Evolutionary conservation across 2,113 vertebrate species (phyloP), one percentile per base, ranked within the genome.

Genomic region (Etia nguti): DNA sequence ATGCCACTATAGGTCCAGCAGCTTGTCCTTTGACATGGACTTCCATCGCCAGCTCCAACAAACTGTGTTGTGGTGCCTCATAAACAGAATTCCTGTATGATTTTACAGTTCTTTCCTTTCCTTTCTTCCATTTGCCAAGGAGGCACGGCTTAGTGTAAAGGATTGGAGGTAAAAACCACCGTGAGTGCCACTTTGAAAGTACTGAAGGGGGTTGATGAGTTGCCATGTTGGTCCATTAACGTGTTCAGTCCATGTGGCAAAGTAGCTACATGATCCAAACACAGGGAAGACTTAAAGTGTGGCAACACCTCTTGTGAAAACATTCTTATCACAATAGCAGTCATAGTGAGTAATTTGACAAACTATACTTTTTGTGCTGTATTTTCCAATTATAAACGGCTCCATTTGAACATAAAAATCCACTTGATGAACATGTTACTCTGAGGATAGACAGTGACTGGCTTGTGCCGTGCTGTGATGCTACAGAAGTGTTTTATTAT

Each of bases 1-100:
- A 82, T 48, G 77, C 88, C 88, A 81, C 90, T 83, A 52, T 62
- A 82, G 80, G 80, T 88, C 80, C 80, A 86, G 70, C 82, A 79
- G 86, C 79, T 89, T 41, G 43, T 70, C 81, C 81, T 80, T 88
- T 86, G 87, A 92, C 90, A 89, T 10, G 31, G 89, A 89, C 92
- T 89, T 89, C 90, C 85, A 85, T 62, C 13, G 80, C 87, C 89
- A 90, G 87, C 88, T 91, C 80, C 87, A 83, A 41, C 86, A 84
- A 80, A 91, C 93, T 94, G 93, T 81, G 88, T 92, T 81, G 89
- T 91, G 88, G 87, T 59, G 85, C 88, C 90, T 91, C 85, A 93
- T 94, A 93, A 95, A 95, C 93, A 92, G 85, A 90, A 95, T 93
- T 94, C 93, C 91, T 93, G 93, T 81, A 88, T 88, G 91, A 89